Percentiles rank a stretch among this genome's conserved stretches.
Conservation (phyloP, 1,140 invertebrate species). For the Bombus fervidus region DNA sequence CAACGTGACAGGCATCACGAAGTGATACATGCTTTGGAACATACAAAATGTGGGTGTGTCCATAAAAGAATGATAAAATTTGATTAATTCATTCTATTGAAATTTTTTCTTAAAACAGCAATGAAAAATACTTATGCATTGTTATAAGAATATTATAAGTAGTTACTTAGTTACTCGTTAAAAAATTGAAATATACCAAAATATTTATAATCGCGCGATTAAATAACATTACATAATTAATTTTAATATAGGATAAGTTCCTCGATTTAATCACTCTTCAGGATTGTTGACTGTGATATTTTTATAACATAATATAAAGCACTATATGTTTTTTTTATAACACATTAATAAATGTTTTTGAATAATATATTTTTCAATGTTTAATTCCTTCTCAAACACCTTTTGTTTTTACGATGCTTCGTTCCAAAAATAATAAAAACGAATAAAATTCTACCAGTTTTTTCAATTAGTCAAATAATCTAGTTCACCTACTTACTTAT, state of each 20-base stretch:
- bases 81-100: not conserved
- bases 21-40: constrained; percentile 74
- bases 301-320: constrained; percentile 27
- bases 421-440: not conserved
- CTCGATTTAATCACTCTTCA: constrained; percentile 30
- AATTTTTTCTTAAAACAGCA: not conserved
- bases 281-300: constrained; percentile 59
- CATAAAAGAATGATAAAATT: constrained; percentile 37
- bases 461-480: not conserved
- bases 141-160: not conserved
- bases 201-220: constrained; percentile 3
- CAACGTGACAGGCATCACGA: constrained; percentile 77
- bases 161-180: constrained; percentile 14
- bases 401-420: not conserved
- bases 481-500: constrained; percentile 22
- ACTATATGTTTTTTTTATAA: constrained; percentile 5
- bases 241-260: constrained; percentile 22
- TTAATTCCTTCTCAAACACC: not conserved
- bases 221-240: not conserved
- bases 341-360: constrained; percentile 47
- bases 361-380: not conserved
- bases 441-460: constrained; percentile 3
- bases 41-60: constrained; percentile 74
- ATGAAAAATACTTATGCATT: not conserved
- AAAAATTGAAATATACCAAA: constrained; percentile 23